These are phyloP conservation scores for Biston betularia DNA, from an alignment of 2,888 invertebrate genomes.

Conservation along the genomic window DNA sequence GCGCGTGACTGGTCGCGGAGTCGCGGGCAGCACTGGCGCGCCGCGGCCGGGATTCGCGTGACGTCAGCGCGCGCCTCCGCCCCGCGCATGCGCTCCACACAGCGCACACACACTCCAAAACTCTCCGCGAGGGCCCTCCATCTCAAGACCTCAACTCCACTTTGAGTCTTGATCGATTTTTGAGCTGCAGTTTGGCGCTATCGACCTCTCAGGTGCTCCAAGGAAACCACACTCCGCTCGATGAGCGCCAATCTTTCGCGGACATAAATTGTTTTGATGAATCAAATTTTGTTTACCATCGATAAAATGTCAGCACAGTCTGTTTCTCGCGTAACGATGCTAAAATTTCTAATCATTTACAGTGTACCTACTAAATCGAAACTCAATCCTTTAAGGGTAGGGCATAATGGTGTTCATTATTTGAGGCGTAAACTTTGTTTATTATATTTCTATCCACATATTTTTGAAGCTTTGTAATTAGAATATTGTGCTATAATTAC, in stretches of 20 bases:
- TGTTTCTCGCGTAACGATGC: slow-evolving; percentile 32
- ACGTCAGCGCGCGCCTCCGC: slow-evolving; percentile 78
- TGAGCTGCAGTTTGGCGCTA: slow-evolving; percentile 78
- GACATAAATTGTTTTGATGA: slow-evolving; percentile 44
- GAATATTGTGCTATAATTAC: background rate
- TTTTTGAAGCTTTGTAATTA: slow-evolving; percentile 18
- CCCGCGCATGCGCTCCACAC: slow-evolving; percentile 73
- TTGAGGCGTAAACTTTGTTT: slow-evolving; percentile 11
- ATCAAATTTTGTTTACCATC: slow-evolving; percentile 42
- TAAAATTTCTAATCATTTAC: slow-evolving; percentile 32
- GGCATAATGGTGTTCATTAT: slow-evolving; percentile 38
- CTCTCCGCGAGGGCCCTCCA: slow-evolving; percentile 79
- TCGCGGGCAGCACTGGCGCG: slow-evolving; percentile 81
- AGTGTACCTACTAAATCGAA: slow-evolving; percentile 32
- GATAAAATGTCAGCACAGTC: slow-evolving; percentile 29
- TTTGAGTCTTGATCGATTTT: slow-evolving; percentile 84
- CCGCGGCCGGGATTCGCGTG: slow-evolving; percentile 76
- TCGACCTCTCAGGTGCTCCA: slow-evolving; percentile 73
- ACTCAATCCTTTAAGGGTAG: slow-evolving; percentile 40
- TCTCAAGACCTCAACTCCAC: slow-evolving; percentile 83
- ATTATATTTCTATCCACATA: slow-evolving; percentile 30
- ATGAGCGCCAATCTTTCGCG: slow-evolving; percentile 21
- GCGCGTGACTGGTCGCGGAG: slow-evolving; percentile 80
- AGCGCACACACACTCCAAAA: slow-evolving; percentile 69
- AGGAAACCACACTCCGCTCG: slow-evolving; percentile 25